Base-by-base conservation (phyloP, 2,797 vertebrate genomes). In the Tympanoctomys barrerae region DNA sequence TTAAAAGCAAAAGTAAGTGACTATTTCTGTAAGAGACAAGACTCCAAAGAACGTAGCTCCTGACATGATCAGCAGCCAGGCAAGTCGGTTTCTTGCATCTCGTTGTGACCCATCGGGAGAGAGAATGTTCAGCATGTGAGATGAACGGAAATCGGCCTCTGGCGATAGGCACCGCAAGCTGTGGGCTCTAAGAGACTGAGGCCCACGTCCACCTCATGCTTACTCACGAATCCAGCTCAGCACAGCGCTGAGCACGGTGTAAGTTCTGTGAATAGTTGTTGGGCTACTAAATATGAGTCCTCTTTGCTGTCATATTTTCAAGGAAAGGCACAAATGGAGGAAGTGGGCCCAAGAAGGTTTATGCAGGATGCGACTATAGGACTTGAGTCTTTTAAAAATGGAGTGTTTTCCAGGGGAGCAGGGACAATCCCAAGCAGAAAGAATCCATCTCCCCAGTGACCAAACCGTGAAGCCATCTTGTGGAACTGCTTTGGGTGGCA, bases 1-100 rank as follows among this genome's bases (percentile, higher is more conserved):
- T 54, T 49, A 64, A 85, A 93, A 82, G 89, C 61, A 31, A 71
- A 89, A 83, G 57, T 64, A 87, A 94, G 59, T 26, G 66, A 88
- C 28, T 64, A 33, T 80, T 57, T 68, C 26, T 64, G 14, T 83
- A 84, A 66, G 16, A 0, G 22, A 57, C 22, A 88, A 66, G 61
- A 70, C 57, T 26, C 19, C 33, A 33, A 92, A 90, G 94, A 88
- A 62, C 79, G 54, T 24, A 3, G 36, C 52, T 90, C 85, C 89
- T 46, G 68, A 86, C 39, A 2, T 22, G 7, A 14, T 75, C 59
- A 71, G 36, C 39, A 77, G 21, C 16, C 12, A 75, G 54, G 87
- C 82, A 68, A 49, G 6, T 75, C 57, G 36, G 8, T 92, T 88
- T 91, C 83, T 89, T 39, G 19, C 59, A 46, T 83, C 31, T 90